Conservation (phyloP, 2,888 invertebrate genomes). For the Nymphalis polychloros region DNA sequence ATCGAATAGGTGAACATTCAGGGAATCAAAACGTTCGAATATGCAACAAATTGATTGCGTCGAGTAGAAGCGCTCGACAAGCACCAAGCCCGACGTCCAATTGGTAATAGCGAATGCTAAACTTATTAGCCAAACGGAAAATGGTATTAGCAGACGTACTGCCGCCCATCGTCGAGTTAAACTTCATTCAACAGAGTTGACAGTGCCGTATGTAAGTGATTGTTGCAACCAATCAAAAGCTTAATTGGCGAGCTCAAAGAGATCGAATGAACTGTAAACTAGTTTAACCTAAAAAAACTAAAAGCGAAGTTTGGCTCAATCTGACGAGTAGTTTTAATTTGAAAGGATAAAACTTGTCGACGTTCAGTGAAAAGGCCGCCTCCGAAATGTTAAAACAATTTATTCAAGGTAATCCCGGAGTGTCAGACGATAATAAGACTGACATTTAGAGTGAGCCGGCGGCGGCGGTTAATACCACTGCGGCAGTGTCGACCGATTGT, state of each 20-base stretch:
- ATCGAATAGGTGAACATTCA: slow-evolving; percentile 54
- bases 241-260: slow-evolving; percentile 61
- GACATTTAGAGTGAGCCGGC: slow-evolving; percentile 73
- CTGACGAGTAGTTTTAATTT: slow-evolving; percentile 61
- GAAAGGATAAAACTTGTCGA: slow-evolving; percentile 69
- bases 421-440: slow-evolving; percentile 81
- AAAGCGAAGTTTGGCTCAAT: slow-evolving; percentile 52
- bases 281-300: slow-evolving; percentile 50
- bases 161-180: slow-evolving; percentile 62
- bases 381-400: slow-evolving; percentile 78
- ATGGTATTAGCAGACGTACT: slow-evolving; percentile 76
- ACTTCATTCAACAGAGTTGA: slow-evolving; percentile 76
- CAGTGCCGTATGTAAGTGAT: slow-evolving; percentile 73
- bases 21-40: slow-evolving; percentile 77
- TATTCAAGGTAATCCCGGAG: slow-evolving; percentile 78
- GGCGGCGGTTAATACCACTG: slow-evolving; percentile 77
- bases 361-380: slow-evolving; percentile 65
- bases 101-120: slow-evolving; percentile 81
- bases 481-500: slow-evolving; percentile 71
- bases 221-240: slow-evolving; percentile 77
- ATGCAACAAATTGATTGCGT: slow-evolving; percentile 77
- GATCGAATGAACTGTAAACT: slow-evolving; percentile 59
- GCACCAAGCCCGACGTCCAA: slow-evolving; percentile 70
- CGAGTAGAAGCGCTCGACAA: slow-evolving; percentile 63
- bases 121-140: slow-evolving; percentile 81